phyloP scores from a whole-genome alignment of 2,113 vertebrate species.

The Eulemur macaco region DNA sequence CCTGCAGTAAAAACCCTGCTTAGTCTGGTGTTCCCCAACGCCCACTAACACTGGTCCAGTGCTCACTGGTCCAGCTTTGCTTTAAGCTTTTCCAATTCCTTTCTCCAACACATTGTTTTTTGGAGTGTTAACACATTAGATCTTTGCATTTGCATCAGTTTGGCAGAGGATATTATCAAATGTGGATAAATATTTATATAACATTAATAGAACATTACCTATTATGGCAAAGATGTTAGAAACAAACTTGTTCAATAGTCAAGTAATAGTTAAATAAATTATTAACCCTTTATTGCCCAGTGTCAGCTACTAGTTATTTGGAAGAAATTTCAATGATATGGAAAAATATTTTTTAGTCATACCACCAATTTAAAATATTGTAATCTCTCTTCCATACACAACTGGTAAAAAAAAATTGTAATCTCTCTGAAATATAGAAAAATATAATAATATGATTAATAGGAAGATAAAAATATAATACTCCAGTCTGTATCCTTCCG shows the following conservation, averaged over 20 bases:
- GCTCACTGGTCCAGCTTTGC: neutral
- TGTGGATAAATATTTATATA: neutral
- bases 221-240: neutral
- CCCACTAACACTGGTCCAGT: neutral
- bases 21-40: neutral
- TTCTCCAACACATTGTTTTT: neutral
- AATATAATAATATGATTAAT: neutral
- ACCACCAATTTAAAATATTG: too few relatives aligned
- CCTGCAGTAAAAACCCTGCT: neutral
- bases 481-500: neutral
- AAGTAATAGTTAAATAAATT: neutral
- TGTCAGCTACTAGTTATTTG: neutral
- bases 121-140: neutral
- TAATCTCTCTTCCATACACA: too few relatives aligned
- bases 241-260: neutral
- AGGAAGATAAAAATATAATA: neutral
- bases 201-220: neutral
- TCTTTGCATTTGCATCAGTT: neutral
- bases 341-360: neutral
- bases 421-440: neutral
- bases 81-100: neutral
- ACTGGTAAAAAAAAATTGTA: neutral
- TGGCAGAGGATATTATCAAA: neutral
- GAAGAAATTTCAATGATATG: neutral
- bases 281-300: neutral